A percentile compares a stretch with the other conserved stretches of the same genome.
Evolutionary conservation across 2,113 vertebrate genomes (phyloP).

Genomic region (Crotalus helleri): DNA sequence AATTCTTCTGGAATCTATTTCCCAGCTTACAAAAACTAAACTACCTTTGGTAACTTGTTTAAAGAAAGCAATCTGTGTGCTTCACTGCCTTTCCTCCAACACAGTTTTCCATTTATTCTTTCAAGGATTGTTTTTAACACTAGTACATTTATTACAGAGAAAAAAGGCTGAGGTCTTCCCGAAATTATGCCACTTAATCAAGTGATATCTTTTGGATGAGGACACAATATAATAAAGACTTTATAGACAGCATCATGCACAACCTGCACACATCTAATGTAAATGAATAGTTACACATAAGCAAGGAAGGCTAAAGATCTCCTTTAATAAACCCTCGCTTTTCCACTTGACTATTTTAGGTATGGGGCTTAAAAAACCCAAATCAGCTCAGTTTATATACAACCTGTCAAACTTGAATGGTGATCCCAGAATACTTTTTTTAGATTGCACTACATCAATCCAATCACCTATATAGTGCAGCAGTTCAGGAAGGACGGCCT

Average conservation of each 20-base stretch:
- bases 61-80: slow-evolving; percentile 53
- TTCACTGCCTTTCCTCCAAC: slow-evolving; percentile 47
- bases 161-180: not conserved
- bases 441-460: not conserved
- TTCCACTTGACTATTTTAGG: not conserved
- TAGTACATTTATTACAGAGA: not conserved
- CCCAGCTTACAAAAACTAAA: slow-evolving; percentile 56
- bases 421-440: not conserved
- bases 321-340: not conserved
- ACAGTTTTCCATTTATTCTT: slow-evolving; percentile 33
- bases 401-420: not conserved
- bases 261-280: not conserved
- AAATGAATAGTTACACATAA: not conserved
- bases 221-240: not conserved
- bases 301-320: not conserved
- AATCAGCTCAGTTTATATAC: not conserved
- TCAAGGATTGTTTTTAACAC: slow-evolving; percentile 15
- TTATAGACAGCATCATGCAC: not conserved
- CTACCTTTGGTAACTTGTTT: slow-evolving; percentile 55
- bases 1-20: slow-evolving; percentile 44
- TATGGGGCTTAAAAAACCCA: not conserved
- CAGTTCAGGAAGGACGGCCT: not conserved
- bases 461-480: not conserved
- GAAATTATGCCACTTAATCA: accelerated
- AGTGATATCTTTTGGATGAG: not conserved